Base-by-base conservation (phyloP, 1,140 invertebrate species). In the Heterodera schachtii region DNA sequence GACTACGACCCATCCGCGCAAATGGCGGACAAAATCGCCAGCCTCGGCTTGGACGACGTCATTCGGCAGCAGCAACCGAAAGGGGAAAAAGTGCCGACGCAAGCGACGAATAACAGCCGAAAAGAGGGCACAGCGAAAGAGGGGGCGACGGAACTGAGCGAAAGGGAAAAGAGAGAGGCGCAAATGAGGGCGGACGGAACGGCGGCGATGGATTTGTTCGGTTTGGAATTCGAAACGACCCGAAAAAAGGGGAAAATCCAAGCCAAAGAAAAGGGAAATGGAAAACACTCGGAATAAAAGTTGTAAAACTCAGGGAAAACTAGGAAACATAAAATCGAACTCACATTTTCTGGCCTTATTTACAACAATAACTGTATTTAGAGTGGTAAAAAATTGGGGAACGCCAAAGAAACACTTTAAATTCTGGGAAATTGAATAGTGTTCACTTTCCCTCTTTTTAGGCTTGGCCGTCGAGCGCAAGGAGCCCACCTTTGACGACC, bases 21-120 rank as follows among this genome's bases (percentile, higher is more conserved):
- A 43, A 47, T 82, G 80, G 71, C 83, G 3, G 82, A 83, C n/a
- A 81, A 84, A 60, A 81, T 83, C n/a, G 82, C 83, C 41, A 60
- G 44, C 31, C 75, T 85, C 44, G 82, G 82, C 41, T 43, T 83
- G 9, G 82, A 83, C 43, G 64, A 83, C n/a, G 64, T 73, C 13
- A 60, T 46, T 64, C 52, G 47, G 13, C 79, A 79, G 6, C 71
- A 73, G 49, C 60, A 83, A 67, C n/a, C 47, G 19, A 44, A 60
- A 31, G 47, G 46, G 43, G 77, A 60, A 8, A 67, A n/a, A 19
- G 9, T 21, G 41, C 46, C 3, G 3, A 84, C n/a, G 69, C 31
- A 83, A 11, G 44, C 47, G 9, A 13, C 69, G 31, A 64, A 13
- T 5, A 19, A 64, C 57, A 19, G 57, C 57, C 13, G 57, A 13